Evolutionary conservation across 2,888 invertebrate genomes (phyloP), one percentile per base, ranked within the genome.

Genomic region (Acrocera orbiculus): DNA sequence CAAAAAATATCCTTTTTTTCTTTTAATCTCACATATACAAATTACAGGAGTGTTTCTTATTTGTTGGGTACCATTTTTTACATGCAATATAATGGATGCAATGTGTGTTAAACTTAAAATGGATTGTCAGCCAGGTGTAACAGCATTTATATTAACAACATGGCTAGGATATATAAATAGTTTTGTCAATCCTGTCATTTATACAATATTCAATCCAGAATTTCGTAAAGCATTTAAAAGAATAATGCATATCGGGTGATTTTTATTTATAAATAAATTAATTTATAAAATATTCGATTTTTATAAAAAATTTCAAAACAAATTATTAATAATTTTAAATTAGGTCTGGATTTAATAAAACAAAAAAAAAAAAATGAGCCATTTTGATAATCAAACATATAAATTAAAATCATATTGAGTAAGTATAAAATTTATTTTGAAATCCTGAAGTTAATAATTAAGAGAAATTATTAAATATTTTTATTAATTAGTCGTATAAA

Each of bases 41-140:
- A 43, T 64, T 67, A n/a, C 69, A 96, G 96, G 92, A 48, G 90
- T 95, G 3, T 98, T 98, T 61, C 73, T 98, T 26, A 75, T 93
- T 52, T 98, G 96, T 63, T 98, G 96, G 96, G 82, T 92, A 40
- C 98, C 98, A 23, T 98, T 98, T 68, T 98, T 98, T 72, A 87
- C 90, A 3, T 90, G 93, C 65, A 93, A 92, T 62, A 89, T 95
- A 44, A 74, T 93, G 66, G 93, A 92, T 55, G 98, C 95, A 8
- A 76, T 96, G 58, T 95, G 95, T 66, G 81, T 81, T 48, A 87
- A 90, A 61, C 64, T 83, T 47, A 70, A 71, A 32, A 66, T 72
- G 46, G 69, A 75, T 42, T 86, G 82, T 57, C 76, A 78, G 42
- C 83, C 89, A 0, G 78, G 89, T 16, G 72, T 92, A 45, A 78